Evolutionary conservation across 2,113 vertebrate genomes (phyloP), one percentile per base, ranked within the genome.

Genomic region (Strigops habroptila): DNA sequence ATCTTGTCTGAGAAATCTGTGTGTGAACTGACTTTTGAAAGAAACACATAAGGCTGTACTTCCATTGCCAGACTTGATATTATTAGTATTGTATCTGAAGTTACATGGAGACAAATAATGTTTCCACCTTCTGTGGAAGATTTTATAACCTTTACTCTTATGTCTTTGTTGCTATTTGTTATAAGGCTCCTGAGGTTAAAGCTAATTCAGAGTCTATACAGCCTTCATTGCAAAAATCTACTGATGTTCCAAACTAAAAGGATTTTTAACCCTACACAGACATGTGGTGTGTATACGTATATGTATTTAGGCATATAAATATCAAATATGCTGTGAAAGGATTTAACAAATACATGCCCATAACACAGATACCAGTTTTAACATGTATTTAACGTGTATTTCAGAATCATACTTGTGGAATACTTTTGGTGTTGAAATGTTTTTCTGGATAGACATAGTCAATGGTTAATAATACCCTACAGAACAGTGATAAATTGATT

Each of bases 31-130:
- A 5, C 23, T 84, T 78, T 51, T 60, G 24, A 57, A 75, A 67
- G 4, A 79, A 39, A 1, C 4, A 4, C 0, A 0, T 46, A 24
- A 69, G 21, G 3, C 5, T 33, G 3, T 30, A 15, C 3, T 90
- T 78, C 44, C 10, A 9, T 33, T 53, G 7, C 7, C 14, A 62
- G n/a, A 18, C 7, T 48, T 87, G 33, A 18, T 39, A 30, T 31
- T 65, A 14, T 12, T 33, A 60, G 2, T 30, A 12, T 19, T 75
- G 21, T 24, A 10, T 18, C 33, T 43, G 39, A 81, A 82, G 14
- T 41, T 78, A 35, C 28, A 22, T 28, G 21, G 13, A 57, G 25
- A 10, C 15, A 75, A 62, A 65, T 35, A 33, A 6, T 0, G 1
- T 41, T 53, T 69, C n/a, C 7, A 41, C 14, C 3, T 74, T 43